A percentile compares a stretch with the other conserved stretches of the same genome.
Conservation (phyloP, 1,140 invertebrate genomes). For the Hyposmocoma kahamanoa region DNA sequence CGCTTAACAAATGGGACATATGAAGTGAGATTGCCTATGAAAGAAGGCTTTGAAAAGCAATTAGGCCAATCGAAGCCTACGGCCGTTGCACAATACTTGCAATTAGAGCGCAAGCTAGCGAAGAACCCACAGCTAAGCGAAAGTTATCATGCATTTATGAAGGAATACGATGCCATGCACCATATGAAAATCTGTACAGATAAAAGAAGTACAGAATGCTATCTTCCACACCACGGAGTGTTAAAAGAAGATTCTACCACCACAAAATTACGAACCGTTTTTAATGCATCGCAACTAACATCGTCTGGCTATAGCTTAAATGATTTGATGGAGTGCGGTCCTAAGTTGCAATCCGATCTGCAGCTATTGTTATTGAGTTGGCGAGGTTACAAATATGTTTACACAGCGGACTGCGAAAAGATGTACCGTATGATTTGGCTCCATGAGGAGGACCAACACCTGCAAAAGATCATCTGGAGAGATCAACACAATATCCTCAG, state of each 20-base stretch:
- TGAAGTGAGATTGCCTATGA: not conserved
- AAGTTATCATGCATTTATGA: not conserved
- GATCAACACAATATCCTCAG: slow-evolving; percentile 9
- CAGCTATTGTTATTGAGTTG: not conserved
- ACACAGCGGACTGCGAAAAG: slow-evolving; percentile 35
- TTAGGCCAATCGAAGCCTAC: not conserved
- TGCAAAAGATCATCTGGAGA: slow-evolving; percentile 18
- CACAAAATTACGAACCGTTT: not conserved
- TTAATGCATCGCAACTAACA: not conserved
- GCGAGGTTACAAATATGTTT: slow-evolving; percentile 12
- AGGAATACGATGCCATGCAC: not conserved
- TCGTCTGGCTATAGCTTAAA: not conserved
- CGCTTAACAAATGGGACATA: not conserved
- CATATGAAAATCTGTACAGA: not conserved
- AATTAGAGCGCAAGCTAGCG: not conserved
- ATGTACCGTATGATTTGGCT: slow-evolving; percentile 47
- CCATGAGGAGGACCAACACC: slow-evolving; percentile 20
- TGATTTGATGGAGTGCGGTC: slow-evolving; percentile 1
- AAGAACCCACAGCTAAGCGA: not conserved
- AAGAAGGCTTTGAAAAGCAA: not conserved
- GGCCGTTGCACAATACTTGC: not conserved
- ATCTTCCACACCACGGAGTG: not conserved
- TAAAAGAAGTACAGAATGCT: not conserved
- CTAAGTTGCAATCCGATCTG: not conserved
- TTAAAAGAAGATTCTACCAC: not conserved